Evolutionary conservation across 2,888 invertebrate genomes (phyloP).

Genomic region (Nomada ruficornis): DNA sequence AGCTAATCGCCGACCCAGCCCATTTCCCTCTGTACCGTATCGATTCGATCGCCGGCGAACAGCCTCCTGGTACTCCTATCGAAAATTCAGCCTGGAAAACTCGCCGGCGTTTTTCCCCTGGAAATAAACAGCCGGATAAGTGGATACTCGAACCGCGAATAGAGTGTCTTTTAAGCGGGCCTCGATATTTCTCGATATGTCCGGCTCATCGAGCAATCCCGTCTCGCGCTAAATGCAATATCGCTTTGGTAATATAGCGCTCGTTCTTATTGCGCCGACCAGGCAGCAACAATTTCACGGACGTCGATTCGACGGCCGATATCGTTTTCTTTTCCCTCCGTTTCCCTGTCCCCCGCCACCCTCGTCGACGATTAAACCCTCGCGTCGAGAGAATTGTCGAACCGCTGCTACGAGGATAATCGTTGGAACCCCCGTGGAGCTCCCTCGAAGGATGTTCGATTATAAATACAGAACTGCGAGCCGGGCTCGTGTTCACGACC

Average conservation of each 20-base stretch:
- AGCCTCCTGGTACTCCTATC: background rate
- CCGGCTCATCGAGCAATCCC: conserved; percentile 61
- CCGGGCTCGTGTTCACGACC: background rate
- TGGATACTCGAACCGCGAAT: conserved; percentile 38
- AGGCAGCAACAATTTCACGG: conserved; percentile 42
- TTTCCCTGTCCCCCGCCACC: background rate
- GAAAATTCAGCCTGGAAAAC: conserved; percentile 12
- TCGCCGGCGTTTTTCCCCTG: conserved; percentile 18
- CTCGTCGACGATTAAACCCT: background rate
- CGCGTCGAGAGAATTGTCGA: background rate
- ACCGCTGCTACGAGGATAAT: background rate
- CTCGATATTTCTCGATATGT: conserved; percentile 59
- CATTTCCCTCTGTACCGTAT: conserved; percentile 1
- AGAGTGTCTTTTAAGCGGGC: conserved; percentile 47
- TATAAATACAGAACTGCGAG: background rate
- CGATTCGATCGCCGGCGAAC: background rate
- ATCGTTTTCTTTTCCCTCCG: conserved; percentile 2
- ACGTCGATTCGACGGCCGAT: conserved; percentile 35
- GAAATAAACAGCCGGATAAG: conserved; percentile 46
- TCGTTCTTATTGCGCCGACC: conserved; percentile 51
- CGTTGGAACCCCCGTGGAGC: background rate
- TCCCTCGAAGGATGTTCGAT: background rate
- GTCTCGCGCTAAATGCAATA: conserved; percentile 56
- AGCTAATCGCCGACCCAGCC: background rate
- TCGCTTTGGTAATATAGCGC: conserved; percentile 46